Base-by-base conservation (phyloP, 2,888 invertebrate species). In the Oxyteleia sp. region DNA sequence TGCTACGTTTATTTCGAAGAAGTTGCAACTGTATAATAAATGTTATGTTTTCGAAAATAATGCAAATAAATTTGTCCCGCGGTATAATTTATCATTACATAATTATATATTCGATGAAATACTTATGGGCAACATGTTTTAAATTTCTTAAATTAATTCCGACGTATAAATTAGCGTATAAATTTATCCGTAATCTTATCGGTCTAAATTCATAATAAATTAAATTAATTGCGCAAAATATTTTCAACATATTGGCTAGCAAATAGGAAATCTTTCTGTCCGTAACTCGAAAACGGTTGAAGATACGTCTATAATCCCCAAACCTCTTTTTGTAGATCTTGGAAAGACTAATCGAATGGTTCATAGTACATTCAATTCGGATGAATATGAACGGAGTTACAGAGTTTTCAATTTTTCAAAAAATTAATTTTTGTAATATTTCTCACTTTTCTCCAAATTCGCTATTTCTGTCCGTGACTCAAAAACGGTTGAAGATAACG, bases 401-500 rank as follows among this genome's bases (percentile, higher is more conserved):
- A n/a, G n/a, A n/a, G n/a, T n/a, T n/a, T n/a, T n/a, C n/a, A n/a
- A n/a, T n/a, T n/a, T n/a, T n/a, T n/a, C n/a, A n/a, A n/a, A n/a
- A n/a, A n/a, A n/a, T n/a, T n/a, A n/a, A n/a, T n/a, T n/a, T n/a
- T n/a, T n/a, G n/a, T n/a, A n/a, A n/a, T n/a, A n/a, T n/a, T n/a
- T n/a, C n/a, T n/a, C n/a, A n/a, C n/a, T n/a, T n/a, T n/a, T n/a
- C n/a, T n/a, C n/a, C n/a, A n/a, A n/a, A n/a, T n/a, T n/a, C n/a
- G n/a, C n/a, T n/a, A n/a, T n/a, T n/a, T n/a, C n/a, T n/a, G n/a
- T n/a, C n/a, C n/a, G n/a, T n/a, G n/a, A n/a, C n/a, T n/a, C n/a
- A n/a, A n/a, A n/a, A n/a, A n/a, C n/a, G n/a, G n/a, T n/a, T 38
- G 66, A 51, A 68, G 76, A 68, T 76, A 76, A 75, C 64, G 45